Percentiles rank a stretch among this genome's conserved stretches.
phyloP scores from a whole-genome alignment of 1,140 invertebrate genomes.

The Oncopodura yosiiana region DNA sequence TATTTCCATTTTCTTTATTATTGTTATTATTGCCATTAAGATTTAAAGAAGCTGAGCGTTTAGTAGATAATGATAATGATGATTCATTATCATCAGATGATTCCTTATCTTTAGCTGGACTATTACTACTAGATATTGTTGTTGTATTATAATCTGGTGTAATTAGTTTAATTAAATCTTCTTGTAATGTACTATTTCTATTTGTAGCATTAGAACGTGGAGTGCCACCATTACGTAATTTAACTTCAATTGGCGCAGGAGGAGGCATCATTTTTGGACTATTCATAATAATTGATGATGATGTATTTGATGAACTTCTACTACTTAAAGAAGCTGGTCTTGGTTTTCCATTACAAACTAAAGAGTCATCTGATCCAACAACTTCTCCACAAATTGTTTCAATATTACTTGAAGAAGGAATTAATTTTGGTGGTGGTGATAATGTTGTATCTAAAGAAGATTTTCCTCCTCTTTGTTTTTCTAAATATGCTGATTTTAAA shows the following conservation, averaged over 20 bases:
- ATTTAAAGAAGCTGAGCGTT: too few relatives aligned
- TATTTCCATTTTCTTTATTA: too few relatives aligned
- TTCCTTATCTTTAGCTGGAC: slow-evolving; percentile 6
- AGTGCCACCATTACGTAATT: slow-evolving; percentile 34
- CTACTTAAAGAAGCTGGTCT: slow-evolving; percentile 5
- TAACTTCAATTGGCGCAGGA: slow-evolving; percentile 25
- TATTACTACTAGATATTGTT: too few relatives aligned
- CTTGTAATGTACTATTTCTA: slow-evolving; percentile 61
- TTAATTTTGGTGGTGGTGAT: too few relatives aligned
- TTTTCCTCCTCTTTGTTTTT: slow-evolving; percentile 20
- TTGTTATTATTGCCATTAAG: too few relatives aligned
- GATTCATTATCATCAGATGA: neutral
- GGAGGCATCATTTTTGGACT: slow-evolving; percentile 21
- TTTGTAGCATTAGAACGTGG: slow-evolving; percentile 48
- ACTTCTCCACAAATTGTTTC: slow-evolving; percentile 7
- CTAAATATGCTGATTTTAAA: slow-evolving; percentile 33
- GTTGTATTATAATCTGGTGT: slow-evolving; percentile 57
- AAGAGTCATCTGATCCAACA: slow-evolving; percentile 1
- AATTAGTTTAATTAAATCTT: slow-evolving; percentile 79
- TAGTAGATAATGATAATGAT: too few relatives aligned
- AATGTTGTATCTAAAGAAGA: too few relatives aligned
- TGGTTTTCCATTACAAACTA: neutral
- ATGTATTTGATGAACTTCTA: slow-evolving; percentile 14
- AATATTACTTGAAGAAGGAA: too few relatives aligned
- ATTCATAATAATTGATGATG: too few relatives aligned